These are phyloP conservation scores for Brachionus asplanchnoidis DNA, from an alignment of 1,140 invertebrate genomes.

Conservation along the genomic window DNA sequence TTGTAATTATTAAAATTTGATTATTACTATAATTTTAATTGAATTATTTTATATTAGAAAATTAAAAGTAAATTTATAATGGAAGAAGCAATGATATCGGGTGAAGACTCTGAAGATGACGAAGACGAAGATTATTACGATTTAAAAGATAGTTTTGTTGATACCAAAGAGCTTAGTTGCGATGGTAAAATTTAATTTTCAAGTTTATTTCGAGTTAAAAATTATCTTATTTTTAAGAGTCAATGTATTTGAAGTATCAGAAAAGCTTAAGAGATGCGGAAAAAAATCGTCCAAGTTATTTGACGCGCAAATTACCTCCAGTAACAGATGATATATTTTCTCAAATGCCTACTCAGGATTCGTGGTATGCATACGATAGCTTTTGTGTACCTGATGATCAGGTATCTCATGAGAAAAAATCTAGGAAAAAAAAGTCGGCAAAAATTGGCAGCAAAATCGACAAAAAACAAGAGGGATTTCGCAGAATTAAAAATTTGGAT, in stretches of 20 bases:
- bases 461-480: background rate
- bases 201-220: background rate
- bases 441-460: background rate
- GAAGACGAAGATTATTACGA: conserved; percentile 37
- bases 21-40: too few species aligned
- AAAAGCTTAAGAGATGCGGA: background rate
- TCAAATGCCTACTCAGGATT: conserved; percentile 15
- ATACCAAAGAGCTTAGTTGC: background rate
- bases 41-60: background rate
- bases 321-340: conserved; percentile 38
- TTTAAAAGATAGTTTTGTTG: conserved; percentile 37
- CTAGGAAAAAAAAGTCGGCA: background rate
- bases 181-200: conserved; percentile 3
- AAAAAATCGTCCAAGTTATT: background rate
- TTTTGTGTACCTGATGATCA: conserved; percentile 36
- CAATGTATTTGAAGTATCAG: conserved; percentile 6
- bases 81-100: conserved; percentile 1
- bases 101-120: conserved; percentile 10
- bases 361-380: conserved; percentile 14
- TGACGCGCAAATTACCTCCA: background rate
- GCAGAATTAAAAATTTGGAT: conserved; percentile 23
- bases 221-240: background rate
- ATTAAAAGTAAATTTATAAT: conserved; percentile 14
- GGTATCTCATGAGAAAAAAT: background rate
- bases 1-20: too few species aligned